phyloP scores from a whole-genome alignment of 2,888 invertebrate genomes.

The Sipunculus nudus region DNA sequence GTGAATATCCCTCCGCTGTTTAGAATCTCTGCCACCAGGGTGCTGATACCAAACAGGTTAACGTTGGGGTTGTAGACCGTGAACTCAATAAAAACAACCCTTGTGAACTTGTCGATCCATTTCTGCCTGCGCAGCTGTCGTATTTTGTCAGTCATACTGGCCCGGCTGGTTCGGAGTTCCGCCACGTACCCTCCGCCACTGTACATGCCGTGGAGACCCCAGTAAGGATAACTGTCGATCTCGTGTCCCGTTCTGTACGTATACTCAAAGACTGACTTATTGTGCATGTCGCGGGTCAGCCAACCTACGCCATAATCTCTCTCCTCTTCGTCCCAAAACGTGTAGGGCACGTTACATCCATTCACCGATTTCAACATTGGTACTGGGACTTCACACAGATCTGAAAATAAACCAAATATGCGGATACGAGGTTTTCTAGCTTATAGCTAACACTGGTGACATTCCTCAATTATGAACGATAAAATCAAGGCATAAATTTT shows the following conservation, averaged over 20 bases:
- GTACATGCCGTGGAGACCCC: constrained; percentile 65
- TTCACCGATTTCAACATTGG: constrained; percentile 28
- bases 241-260: constrained; percentile 56
- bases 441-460: no score
- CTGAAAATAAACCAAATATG: no score
- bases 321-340: constrained; percentile 52
- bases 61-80: constrained; percentile 68
- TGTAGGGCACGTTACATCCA: constrained; percentile 56
- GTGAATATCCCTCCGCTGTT: constrained; percentile 58
- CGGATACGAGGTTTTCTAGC: no score
- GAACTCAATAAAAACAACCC: constrained; percentile 70
- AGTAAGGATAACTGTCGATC: constrained; percentile 66
- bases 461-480: no score
- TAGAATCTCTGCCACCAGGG: constrained; percentile 60
- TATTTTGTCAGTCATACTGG: constrained; percentile 49
- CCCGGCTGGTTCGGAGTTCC: constrained; percentile 55
- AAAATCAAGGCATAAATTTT: no score
- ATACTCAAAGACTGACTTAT: constrained; percentile 45
- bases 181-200: constrained; percentile 69
- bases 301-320: constrained; percentile 51
- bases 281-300: constrained; percentile 31
- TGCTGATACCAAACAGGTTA: constrained; percentile 61
- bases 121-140: constrained; percentile 56
- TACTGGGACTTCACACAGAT: constrained; percentile 10
- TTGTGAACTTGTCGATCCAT: constrained; percentile 69